Base-by-base conservation (phyloP, 2,888 invertebrate genomes). In the Miltochrista miniata region DNA sequence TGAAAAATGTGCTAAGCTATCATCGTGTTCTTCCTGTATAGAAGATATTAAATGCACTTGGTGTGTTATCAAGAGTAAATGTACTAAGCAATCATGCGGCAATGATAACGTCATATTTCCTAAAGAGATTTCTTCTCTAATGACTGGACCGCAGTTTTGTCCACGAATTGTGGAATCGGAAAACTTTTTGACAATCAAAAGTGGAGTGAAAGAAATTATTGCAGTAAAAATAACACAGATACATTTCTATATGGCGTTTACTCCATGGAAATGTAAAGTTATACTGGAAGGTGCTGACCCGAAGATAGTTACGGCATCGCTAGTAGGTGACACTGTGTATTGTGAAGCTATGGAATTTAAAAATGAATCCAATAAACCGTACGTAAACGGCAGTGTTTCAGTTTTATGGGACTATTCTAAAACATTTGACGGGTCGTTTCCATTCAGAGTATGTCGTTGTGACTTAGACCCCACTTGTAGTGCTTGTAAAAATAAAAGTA, bases 181-280 rank as follows among this genome's bases (percentile, higher is more conserved):
- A 63, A 65, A 71, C 49, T 64, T 68, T 47, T 48, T 74, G 35
- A 71, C 70, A 34, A 59, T 82, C 49, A 76, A 76, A 68, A 86
- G 79, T 54, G 87, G 87, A 10, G 67, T 68, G 43, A 77, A 73
- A 49, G 68, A 78, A 45, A 66, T 66, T 18, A 63, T 85, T 41
- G 65, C 61, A 46, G 79, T 85, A 52, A 85, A 81, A 72, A 76
- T 87, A 60, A 85, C 85, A 15, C 87, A 87, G 68, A 81, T 87
- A 64, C 82, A 87, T 62, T 66, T n/a, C n/a, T n/a, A n/a, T 86
- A 88, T 87, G 87, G 83, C 83, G 1, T 87, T 85, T 43, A 86
- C 86, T n/a, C 2, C 18, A 24, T 24, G 5, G 3, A 24, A n/a
- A n/a, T n/a, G n/a, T n/a, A n/a, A n/a, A n/a, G n/a, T n/a, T n/a